These are phyloP conservation scores for Troilus luridus DNA, from an alignment of 2,888 invertebrate genomes.

Conservation along the genomic window DNA sequence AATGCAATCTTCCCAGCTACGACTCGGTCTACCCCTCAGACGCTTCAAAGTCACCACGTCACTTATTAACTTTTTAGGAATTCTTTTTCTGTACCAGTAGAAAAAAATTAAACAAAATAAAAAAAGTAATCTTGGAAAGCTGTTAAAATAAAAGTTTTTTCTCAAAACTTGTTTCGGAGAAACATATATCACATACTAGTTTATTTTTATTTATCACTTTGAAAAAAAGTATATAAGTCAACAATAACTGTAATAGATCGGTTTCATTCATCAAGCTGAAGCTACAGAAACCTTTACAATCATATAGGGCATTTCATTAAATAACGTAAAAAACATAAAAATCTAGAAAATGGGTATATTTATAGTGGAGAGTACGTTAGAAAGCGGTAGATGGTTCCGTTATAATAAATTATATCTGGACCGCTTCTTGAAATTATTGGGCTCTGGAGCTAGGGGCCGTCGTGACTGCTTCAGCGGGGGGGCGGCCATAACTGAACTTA, in stretches of 20 bases:
- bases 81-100: no score
- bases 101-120: no score
- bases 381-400: conserved; percentile 22
- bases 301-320: not conserved
- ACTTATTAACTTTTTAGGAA: no score
- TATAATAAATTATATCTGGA: conserved; percentile 38
- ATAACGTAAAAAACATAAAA: not conserved
- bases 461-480: conserved; percentile 2
- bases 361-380: not conserved
- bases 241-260: not conserved
- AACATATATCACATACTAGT: not conserved
- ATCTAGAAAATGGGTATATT: conserved; percentile 8
- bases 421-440: conserved; percentile 39
- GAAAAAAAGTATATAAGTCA: not conserved
- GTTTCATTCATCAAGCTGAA: not conserved
- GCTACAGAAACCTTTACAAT: not conserved
- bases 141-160: not conserved
- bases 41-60: no score
- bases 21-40: no score
- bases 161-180: not conserved
- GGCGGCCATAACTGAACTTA: not conserved
- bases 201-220: no score
- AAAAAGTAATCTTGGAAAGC: not conserved
- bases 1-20: no score
- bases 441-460: not conserved